phyloP scores from a whole-genome alignment of 1,140 invertebrate genomes.

The Aricia agestis region DNA sequence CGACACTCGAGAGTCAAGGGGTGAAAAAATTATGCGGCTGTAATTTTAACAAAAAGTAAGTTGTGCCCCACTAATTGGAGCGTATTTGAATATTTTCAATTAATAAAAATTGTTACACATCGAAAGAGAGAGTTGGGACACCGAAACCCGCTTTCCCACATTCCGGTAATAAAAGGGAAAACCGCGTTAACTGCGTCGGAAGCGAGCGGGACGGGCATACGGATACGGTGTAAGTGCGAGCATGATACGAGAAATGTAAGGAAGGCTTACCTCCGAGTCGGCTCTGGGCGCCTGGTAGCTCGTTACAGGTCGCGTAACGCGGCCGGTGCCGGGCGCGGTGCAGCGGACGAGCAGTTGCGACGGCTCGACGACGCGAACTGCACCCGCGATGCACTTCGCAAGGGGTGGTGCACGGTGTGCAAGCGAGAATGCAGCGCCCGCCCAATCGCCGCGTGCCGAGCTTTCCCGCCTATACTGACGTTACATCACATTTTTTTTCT shows the following conservation, averaged over 20 bases:
- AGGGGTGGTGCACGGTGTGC: constrained; percentile 69
- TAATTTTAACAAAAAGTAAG: not conserved
- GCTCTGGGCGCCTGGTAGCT: constrained; percentile 61
- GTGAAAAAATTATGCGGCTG: not conserved
- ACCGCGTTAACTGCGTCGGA: constrained; percentile 40
- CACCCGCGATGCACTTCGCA: constrained; percentile 54
- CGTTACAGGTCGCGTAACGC: constrained; percentile 68
- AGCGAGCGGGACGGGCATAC: constrained; percentile 46
- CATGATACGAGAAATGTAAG: constrained; percentile 51
- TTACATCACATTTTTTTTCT: constrained; percentile 46
- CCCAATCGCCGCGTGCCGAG: constrained; percentile 69
- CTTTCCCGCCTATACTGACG: constrained; percentile 69
- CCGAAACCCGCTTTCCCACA: constrained; percentile 71
- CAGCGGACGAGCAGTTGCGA: constrained; percentile 51
- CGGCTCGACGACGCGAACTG: constrained; percentile 59
- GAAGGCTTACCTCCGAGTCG: constrained; percentile 56
- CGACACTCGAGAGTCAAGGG: not conserved
- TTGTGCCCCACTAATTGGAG: not conserved
- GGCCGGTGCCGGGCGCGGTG: constrained; percentile 35
- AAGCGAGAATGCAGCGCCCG: constrained; percentile 71
- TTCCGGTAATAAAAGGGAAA: constrained; percentile 74
- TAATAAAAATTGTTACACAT: constrained; percentile 48
- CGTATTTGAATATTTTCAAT: not conserved
- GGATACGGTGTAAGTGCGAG: constrained; percentile 41
- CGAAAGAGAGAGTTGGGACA: constrained; percentile 73